Base-by-base conservation (phyloP, 2,113 vertebrate species). In the Symphodus melops region DNA sequence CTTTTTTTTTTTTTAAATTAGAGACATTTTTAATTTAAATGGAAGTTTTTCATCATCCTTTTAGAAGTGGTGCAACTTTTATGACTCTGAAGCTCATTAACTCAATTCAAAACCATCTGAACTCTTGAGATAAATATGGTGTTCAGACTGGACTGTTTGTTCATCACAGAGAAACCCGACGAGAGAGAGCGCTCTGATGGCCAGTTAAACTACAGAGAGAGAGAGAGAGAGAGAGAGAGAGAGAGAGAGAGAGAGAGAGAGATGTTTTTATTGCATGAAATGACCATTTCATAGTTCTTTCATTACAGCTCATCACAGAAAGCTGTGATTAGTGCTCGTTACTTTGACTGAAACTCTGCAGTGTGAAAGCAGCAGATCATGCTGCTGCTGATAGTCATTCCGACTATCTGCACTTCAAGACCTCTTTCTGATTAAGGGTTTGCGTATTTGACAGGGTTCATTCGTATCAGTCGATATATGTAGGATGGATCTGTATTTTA, bases 391-490 rank as follows among this genome's bases (percentile, higher is more conserved):
- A 60, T 11, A 55, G 79, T 66, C 62, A 48, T 81, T 61, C 21
- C 68, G 44, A 5, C 66, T 54, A 21, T 68, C 33, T 55, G 54
- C 71, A 52, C 58, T 19, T 7, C 79, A 17, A 48, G 46, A 56
- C 77, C 61, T 13, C 62, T 74, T 66, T 72, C 58, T 82, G 88
- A 89, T 89, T 57, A 82, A 82, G 65, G 37, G 23, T 89, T 88
- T 84, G 87, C 88, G 88, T 82, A 88, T 89, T 90, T 86, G 81
- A 90, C 81, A 64, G 75, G 79, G 42, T 81, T 83, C 77, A 79
- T 87, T 86, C 75, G 84, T 77, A 54, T 67, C 54, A 28, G 70
- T 89, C 82, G 53, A 86, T 90, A 75, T 19, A 75, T 19, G 41
- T 56, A 25, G 56, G 71, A 85, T 85, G 51, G 81, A 88, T 81